Evolutionary conservation across 2,113 vertebrate genomes (phyloP).

Genomic region (Catharus bicknelli): DNA sequence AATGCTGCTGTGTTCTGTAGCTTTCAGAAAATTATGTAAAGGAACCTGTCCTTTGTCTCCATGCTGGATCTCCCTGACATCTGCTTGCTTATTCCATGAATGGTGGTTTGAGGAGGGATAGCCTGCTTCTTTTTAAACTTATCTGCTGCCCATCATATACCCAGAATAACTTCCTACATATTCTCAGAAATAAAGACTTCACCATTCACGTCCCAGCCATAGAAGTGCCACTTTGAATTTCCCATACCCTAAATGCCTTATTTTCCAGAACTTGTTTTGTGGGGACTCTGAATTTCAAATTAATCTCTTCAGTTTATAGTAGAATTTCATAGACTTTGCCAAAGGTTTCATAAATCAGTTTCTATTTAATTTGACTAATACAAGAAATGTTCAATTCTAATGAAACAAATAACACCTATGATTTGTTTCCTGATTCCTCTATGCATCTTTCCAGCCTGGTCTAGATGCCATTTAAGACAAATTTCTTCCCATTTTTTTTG

Average conservation of each 20-base stretch:
- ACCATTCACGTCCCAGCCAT: neutral
- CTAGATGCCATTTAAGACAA: neutral
- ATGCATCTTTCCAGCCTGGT: neutral
- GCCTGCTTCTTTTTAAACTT: neutral
- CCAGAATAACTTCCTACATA: neutral
- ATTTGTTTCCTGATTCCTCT: neutral
- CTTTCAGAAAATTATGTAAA: neutral
- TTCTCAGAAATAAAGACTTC: neutral
- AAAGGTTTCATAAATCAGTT: neutral
- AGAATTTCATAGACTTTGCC: neutral
- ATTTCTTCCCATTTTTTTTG: neutral
- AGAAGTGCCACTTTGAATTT: neutral
- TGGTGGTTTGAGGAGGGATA: neutral
- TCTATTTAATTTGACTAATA: neutral
- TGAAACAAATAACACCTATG: neutral
- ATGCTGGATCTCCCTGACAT: neutral
- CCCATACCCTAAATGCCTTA: neutral
- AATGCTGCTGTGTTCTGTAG: neutral
- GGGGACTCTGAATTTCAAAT: neutral
- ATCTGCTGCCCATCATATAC: neutral
- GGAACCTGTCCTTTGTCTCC: neutral
- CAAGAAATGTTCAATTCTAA: neutral
- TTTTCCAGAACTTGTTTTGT: neutral
- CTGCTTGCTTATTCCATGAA: neutral
- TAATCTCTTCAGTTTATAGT: neutral